Evolutionary conservation across 1,140 invertebrate species (phyloP), one percentile per base, ranked within the genome.

Genomic region (Drosophila jambulina): DNA sequence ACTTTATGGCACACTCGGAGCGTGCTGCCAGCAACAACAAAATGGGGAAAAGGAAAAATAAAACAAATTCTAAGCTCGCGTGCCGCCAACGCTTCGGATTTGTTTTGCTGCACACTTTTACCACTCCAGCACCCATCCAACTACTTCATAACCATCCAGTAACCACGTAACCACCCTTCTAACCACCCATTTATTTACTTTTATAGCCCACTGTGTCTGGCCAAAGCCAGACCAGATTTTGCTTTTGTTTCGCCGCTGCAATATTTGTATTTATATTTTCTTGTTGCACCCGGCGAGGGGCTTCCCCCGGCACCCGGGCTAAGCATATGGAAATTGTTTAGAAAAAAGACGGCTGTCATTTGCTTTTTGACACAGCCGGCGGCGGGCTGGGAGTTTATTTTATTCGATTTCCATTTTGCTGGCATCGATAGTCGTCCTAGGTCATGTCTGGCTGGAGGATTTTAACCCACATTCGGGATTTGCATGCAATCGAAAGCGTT

Each of bases 21-120:
- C 51, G 48, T 32, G 27, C 10, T 13, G 10, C 49, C 19, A 13
- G 10, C 2, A 49, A 13, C 2, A 8, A 9, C 8, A 25, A 48
- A 40, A 48, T 27, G 36, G 12, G 15, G 19, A 43, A 23, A 57
- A 51, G 53, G 23, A 48, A 59, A 68, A 72, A 63, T 64, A 57
- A 78, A 72, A 90, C 78, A 84, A 87, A 84, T 80, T 90, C 85
- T 88, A 88, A 88, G 80, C 62, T 91, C 81, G 86, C 81, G 78
- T 90, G 85, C 70, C 69, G 80, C 59, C 65, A 42, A 40, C 57
- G 63, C 49, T 75, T 58, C 56, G 82, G 36, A 70, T 85, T 84
- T 78, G 75, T 70, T 82, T 82, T 61, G 34, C 53, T 75, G 36
- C 38, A 59, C 43, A 40, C 60, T 53, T 42, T 54, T 25, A 38